phyloP scores from a whole-genome alignment of 2,113 vertebrate species.

The Brachionichthys hirsutus region DNA sequence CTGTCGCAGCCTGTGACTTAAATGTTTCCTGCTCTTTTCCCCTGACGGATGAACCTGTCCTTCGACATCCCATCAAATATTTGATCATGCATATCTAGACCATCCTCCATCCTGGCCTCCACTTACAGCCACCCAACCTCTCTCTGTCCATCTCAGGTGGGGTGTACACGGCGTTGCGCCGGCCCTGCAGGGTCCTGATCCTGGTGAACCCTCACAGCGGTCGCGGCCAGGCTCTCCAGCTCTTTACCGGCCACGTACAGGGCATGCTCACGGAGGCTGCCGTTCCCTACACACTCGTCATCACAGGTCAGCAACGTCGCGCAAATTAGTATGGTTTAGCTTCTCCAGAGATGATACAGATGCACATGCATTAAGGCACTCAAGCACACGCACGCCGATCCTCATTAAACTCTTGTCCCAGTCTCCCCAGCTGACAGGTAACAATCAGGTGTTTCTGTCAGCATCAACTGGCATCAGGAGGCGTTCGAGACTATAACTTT shows the following conservation, averaged over 20 bases:
- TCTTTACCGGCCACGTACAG: slow-evolving; percentile 80
- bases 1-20: slow-evolving; percentile 23
- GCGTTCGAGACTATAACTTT: slow-evolving; percentile 1
- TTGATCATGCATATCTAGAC: slow-evolving; percentile 10
- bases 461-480: not conserved
- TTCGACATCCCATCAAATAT: slow-evolving; percentile 26
- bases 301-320: slow-evolving; percentile 77
- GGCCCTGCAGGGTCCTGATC: slow-evolving; percentile 79
- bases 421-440: slow-evolving; percentile 19
- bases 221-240: slow-evolving; percentile 80
- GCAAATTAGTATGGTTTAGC: too few species aligned
- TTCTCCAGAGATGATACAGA: too few species aligned
- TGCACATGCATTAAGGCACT: not conserved
- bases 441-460: slow-evolving; percentile 1
- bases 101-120: not conserved
- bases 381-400: slow-evolving; percentile 1
- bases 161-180: slow-evolving; percentile 50
- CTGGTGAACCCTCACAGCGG: slow-evolving; percentile 86
- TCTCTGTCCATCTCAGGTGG: slow-evolving; percentile 40
- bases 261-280: slow-evolving; percentile 82
- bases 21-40: slow-evolving; percentile 10
- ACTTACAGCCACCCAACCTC: slow-evolving; percentile 13
- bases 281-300: slow-evolving; percentile 77
- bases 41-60: slow-evolving; percentile 6
- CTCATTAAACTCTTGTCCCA: slow-evolving; percentile 25